These are phyloP conservation scores for Hestina assimilis DNA, from an alignment of 1,140 invertebrate genomes.

Conservation along the genomic window DNA sequence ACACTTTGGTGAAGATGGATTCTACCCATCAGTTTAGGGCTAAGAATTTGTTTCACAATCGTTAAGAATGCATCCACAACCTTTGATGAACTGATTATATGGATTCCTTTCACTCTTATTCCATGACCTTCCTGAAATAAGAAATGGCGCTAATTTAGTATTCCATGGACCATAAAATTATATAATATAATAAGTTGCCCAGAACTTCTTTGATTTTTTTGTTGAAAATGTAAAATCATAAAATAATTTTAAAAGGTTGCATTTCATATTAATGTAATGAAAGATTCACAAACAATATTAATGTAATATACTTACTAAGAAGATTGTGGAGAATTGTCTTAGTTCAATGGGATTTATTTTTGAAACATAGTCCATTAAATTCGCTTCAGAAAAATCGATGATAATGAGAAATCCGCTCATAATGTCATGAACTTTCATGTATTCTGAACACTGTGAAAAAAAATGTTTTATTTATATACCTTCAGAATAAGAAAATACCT, in stretches of 20 bases:
- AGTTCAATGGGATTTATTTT: slow-evolving; percentile 16
- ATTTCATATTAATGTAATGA: too few relatives aligned
- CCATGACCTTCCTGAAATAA: slow-evolving; percentile 38
- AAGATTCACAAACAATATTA: too few relatives aligned
- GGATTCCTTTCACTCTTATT: slow-evolving; percentile 38
- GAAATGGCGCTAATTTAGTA: neutral
- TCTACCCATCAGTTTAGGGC: slow-evolving; percentile 25
- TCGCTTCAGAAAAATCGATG: slow-evolving; percentile 16
- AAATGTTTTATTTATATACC: too few relatives aligned
- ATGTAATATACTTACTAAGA: slow-evolving; percentile 11
- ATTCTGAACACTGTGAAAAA: slow-evolving; percentile 26
- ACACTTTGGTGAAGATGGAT: slow-evolving; percentile 39
- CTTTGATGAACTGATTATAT: slow-evolving; percentile 36
- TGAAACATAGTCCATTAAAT: slow-evolving; percentile 11
- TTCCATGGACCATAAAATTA: neutral
- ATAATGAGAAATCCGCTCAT: slow-evolving; percentile 19
- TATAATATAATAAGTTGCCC: neutral
- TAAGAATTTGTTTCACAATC: slow-evolving; percentile 29
- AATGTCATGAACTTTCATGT: slow-evolving; percentile 27
- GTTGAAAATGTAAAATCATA: neutral
- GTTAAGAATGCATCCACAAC: slow-evolving; percentile 26
- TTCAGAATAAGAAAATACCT: too few relatives aligned
- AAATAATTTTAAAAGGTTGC: neutral
- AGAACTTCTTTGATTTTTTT: neutral
- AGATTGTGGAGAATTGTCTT: slow-evolving; percentile 13